Conservation (phyloP, 2,797 vertebrate species). For the Ciconia nigra region DNA sequence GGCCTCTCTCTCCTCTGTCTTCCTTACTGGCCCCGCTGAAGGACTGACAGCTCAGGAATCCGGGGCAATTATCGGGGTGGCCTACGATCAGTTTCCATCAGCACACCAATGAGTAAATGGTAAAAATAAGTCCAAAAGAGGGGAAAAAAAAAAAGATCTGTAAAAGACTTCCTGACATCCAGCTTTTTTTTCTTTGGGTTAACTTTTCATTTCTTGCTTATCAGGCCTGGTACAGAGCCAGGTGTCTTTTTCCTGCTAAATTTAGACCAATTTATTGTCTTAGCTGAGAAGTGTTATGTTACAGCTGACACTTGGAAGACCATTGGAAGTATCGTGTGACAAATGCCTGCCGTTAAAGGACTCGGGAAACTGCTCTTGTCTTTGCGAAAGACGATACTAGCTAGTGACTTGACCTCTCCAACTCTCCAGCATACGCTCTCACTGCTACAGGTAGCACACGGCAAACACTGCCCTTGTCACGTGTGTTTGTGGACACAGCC, state of each 20-base stretch:
- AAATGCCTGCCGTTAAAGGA: background rate
- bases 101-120: conserved; percentile 81
- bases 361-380: background rate
- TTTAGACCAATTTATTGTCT: conserved; percentile 62
- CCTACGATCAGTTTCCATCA: conserved; percentile 66
- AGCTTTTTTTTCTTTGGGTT: background rate
- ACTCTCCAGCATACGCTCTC: background rate
- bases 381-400: background rate
- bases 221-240: conserved; percentile 58
- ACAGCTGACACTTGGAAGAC: conserved; percentile 48
- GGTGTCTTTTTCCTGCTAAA: conserved; percentile 70
- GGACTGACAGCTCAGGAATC: conserved; percentile 81
- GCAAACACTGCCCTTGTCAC: background rate
- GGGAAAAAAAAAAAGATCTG: conserved; percentile 16
- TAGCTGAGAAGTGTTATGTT: conserved; percentile 59
- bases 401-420: background rate
- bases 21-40: conserved; percentile 82
- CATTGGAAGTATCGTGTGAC: background rate
- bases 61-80: conserved; percentile 73
- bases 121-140: conserved; percentile 63
- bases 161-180: conserved; percentile 67
- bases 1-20: conserved; percentile 65
- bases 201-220: conserved; percentile 55
- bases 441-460: background rate
- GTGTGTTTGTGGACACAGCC: background rate